These are phyloP conservation scores for Oncorhynchus keta DNA, from an alignment of 2,113 vertebrate genomes.

Conservation along the genomic window DNA sequence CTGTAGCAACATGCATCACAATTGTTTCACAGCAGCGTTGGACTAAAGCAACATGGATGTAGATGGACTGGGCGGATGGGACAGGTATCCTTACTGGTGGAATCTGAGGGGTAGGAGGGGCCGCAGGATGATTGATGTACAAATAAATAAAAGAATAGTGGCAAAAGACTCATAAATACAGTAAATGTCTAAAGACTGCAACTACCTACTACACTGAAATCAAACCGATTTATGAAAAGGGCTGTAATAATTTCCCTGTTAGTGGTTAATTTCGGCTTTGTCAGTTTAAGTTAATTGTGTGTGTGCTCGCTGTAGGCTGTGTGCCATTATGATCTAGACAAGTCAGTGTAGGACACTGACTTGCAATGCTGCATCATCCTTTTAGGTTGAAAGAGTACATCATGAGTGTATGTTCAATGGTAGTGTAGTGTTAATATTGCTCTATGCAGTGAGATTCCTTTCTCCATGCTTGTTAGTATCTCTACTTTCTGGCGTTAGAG, in stretches of 20 bases:
- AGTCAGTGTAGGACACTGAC: not conserved
- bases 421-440: not conserved
- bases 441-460: not conserved
- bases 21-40: slow-evolving; percentile 20
- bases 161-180: slow-evolving; percentile 51
- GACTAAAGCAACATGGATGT: slow-evolving; percentile 26
- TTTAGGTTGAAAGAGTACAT: not conserved
- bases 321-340: too few species aligned
- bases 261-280: slow-evolving; percentile 71
- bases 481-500: not conserved
- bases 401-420: not conserved
- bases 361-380: not conserved
- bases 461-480: not conserved
- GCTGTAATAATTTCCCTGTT: slow-evolving; percentile 44
- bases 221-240: slow-evolving; percentile 31
- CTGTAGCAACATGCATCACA: slow-evolving; percentile 20
- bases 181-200: slow-evolving; percentile 29
- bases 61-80: slow-evolving; percentile 31
- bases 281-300: slow-evolving; percentile 46
- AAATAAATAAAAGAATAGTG: slow-evolving; percentile 74
- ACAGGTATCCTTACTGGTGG: slow-evolving; percentile 33
- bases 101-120: slow-evolving; percentile 25
- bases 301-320: not conserved
- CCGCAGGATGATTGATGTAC: slow-evolving; percentile 30
- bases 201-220: slow-evolving; percentile 37